Conservation (phyloP, 1,140 invertebrate species). For the Cherax destructor region DNA sequence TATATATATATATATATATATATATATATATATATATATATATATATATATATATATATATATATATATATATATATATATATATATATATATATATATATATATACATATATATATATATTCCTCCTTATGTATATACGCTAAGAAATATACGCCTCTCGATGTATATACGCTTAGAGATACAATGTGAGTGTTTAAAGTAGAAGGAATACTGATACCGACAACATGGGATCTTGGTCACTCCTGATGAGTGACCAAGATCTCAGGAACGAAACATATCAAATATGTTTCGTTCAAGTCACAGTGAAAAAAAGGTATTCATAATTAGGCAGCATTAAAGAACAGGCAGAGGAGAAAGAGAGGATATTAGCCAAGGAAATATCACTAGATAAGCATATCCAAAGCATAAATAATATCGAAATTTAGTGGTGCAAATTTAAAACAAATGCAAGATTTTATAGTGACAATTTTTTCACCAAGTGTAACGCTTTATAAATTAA, state of each 20-base stretch:
- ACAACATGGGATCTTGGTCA: background rate
- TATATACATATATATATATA: background rate
- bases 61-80: background rate
- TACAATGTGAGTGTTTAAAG: background rate
- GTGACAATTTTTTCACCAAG: no score
- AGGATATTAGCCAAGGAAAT: no score
- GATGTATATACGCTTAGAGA: background rate
- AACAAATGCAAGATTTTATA: no score
- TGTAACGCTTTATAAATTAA: no score
- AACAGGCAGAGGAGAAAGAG: no score
- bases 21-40: slow-evolving; percentile 39
- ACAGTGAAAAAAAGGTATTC: slow-evolving; percentile 1
- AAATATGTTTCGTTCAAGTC: background rate
- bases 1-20: slow-evolving; percentile 40
- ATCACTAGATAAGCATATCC: no score
- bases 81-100: background rate
- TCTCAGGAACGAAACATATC: background rate
- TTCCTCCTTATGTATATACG: no score
- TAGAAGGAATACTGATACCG: background rate
- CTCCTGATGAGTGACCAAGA: background rate
- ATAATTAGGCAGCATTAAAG: no score
- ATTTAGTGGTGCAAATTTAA: no score
- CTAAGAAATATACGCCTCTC: no score
- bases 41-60: slow-evolving; percentile 21
- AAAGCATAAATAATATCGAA: no score